Percentiles rank a stretch among this genome's conserved stretches.
Conservation (phyloP, 2,113 vertebrate species). For the Cryptomyrus ogoouensis region DNA sequence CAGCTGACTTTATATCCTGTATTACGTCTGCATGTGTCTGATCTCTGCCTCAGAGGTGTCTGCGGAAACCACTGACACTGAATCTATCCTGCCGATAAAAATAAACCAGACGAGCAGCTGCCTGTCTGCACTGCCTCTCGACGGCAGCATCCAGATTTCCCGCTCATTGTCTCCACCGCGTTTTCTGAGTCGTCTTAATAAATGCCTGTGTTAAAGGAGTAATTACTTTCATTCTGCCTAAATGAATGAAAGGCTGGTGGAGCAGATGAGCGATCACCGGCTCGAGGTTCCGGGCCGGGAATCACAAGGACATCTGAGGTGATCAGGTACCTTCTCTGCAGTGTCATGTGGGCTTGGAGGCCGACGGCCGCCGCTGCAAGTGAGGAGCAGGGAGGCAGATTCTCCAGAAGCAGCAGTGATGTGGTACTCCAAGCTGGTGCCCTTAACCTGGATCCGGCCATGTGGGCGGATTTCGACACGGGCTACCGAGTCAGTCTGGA, state of each 20-base stretch:
- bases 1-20: background rate
- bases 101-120: background rate
- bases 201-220: background rate
- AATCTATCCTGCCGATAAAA: background rate
- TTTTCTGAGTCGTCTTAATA: background rate
- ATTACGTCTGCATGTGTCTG: background rate
- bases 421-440: background rate
- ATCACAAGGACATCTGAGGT: background rate
- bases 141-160: background rate
- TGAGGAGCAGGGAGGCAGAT: background rate
- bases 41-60: background rate
- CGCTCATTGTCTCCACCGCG: background rate
- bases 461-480: background rate
- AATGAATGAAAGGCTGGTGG: background rate
- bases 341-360: background rate
- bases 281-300: background rate
- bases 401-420: background rate
- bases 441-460: background rate
- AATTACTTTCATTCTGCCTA: background rate
- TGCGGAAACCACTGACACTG: background rate
- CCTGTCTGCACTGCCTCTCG: background rate
- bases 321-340: background rate
- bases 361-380: no score
- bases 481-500: background rate
- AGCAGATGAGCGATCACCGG: background rate